Conservation (phyloP, 2,888 invertebrate species). For the Mayetiola destructor region DNA sequence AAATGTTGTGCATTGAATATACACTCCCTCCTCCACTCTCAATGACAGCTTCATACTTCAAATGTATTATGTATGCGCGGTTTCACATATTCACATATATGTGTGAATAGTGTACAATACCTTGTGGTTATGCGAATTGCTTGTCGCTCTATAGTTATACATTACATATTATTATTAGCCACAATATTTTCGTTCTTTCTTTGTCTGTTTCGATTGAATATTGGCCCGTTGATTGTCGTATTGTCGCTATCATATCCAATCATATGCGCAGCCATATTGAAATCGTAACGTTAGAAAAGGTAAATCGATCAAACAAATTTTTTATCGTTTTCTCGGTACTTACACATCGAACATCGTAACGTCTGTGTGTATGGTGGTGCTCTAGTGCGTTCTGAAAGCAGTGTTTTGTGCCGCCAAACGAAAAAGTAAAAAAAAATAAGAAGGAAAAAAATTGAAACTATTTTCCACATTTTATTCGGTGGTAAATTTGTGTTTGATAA, state of each 20-base stretch:
- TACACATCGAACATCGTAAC: background rate
- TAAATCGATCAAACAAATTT: background rate
- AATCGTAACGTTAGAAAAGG: background rate
- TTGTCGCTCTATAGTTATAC: background rate
- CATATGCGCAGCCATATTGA: conserved; percentile 7
- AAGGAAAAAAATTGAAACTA: too few relatives aligned
- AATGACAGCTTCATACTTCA: too few relatives aligned
- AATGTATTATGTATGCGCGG: too few relatives aligned
- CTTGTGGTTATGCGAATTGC: background rate
- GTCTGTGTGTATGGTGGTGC: background rate
- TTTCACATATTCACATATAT: too few relatives aligned
- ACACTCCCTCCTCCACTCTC: too few relatives aligned
- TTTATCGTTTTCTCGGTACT: background rate
- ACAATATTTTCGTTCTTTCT: conserved; percentile 11
- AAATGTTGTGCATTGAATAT: too few relatives aligned
- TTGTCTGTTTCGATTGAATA: too few relatives aligned
- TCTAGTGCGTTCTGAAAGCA: background rate
- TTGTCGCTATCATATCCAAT: conserved; percentile 3
- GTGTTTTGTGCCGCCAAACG: conserved; percentile 8
- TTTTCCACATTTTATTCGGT: too few relatives aligned
- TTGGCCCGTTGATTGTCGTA: background rate
- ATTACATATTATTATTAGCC: background rate
- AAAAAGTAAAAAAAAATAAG: too few relatives aligned
- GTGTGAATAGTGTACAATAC: too few relatives aligned
- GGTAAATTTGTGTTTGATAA: too few relatives aligned